These are phyloP conservation scores for Cassiopea andromeda DNA, from an alignment of 30 jellyfish, hydroid and myxozoan species.

Conservation along the genomic window DNA sequence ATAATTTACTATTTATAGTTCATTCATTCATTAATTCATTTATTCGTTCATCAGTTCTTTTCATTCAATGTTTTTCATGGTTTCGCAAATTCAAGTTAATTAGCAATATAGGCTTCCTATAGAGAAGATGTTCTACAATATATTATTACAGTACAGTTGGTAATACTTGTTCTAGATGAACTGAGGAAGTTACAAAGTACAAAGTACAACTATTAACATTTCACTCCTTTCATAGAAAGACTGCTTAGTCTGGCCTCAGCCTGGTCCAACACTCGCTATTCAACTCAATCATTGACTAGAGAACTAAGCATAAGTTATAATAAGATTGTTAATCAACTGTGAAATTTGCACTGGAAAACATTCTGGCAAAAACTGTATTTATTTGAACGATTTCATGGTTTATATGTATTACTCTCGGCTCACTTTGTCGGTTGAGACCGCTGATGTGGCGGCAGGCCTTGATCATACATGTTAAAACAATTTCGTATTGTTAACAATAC, in stretches of 20 bases:
- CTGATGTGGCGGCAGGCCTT: slow-evolving; percentile 74
- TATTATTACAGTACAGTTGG: too few relatives aligned
- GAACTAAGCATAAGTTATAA: slow-evolving; percentile 41
- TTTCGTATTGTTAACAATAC: slow-evolving; percentile 61
- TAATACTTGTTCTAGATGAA: too few relatives aligned
- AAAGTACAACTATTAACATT: neutral
- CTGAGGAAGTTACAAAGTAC: neutral
- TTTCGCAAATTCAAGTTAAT: too few relatives aligned
- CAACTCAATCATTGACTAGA: slow-evolving; percentile 36
- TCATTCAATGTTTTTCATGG: too few relatives aligned
- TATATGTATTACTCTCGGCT: slow-evolving; percentile 60
- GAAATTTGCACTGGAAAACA: slow-evolving; percentile 69
- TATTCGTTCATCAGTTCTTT: too few relatives aligned
- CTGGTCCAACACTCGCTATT: slow-evolving; percentile 4
- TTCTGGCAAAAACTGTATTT: slow-evolving; percentile 35
- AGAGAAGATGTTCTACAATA: too few relatives aligned
- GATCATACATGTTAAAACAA: slow-evolving; percentile 73
- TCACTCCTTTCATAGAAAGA: neutral
- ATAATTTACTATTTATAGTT: too few relatives aligned
- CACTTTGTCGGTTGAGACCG: slow-evolving; percentile 54
- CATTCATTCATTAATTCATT: too few relatives aligned
- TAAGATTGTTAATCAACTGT: slow-evolving; percentile 65
- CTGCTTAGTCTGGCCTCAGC: slow-evolving; percentile 35
- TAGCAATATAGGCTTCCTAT: too few relatives aligned
- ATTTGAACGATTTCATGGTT: slow-evolving; percentile 57